A percentile compares a stretch with the other conserved stretches of the same genome.
phyloP scores from a whole-genome alignment of 2,113 vertebrate species.

The Neogale vison region DNA sequence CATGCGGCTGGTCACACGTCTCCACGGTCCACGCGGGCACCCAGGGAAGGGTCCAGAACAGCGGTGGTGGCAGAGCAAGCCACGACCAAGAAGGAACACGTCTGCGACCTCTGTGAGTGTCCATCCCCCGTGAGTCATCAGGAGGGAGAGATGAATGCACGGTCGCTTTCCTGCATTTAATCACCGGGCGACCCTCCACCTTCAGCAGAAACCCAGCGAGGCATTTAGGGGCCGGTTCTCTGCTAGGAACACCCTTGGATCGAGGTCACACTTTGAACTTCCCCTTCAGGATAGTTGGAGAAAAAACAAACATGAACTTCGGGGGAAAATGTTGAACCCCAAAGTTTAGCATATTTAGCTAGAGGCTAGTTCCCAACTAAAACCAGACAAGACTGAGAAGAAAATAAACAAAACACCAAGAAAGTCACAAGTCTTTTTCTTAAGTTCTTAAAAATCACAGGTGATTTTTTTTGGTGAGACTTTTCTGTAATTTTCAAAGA shows the following conservation, averaged over 20 bases:
- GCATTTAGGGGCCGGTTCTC: fast-evolving
- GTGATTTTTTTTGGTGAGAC: neutral
- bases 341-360: neutral
- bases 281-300: neutral
- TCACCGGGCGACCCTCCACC: fast-evolving
- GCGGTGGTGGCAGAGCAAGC: neutral
- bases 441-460: neutral
- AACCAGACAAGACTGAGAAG: neutral
- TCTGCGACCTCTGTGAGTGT: fast-evolving
- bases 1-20: neutral
- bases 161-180: fast-evolving
- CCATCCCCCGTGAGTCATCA: fast-evolving
- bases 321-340: neutral
- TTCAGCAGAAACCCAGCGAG: fast-evolving
- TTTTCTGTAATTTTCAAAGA: neutral
- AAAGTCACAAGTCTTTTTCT: neutral
- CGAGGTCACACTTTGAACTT: fast-evolving
- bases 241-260: neutral
- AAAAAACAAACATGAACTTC: neutral
- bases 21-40: fast-evolving
- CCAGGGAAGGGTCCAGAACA: neutral
- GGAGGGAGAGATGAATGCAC: fast-evolving
- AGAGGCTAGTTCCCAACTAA: neutral
- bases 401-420: too few species aligned
- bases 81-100: fast-evolving